Base-by-base conservation (phyloP, 2,797 vertebrate genomes). In the Cygnus olor region DNA sequence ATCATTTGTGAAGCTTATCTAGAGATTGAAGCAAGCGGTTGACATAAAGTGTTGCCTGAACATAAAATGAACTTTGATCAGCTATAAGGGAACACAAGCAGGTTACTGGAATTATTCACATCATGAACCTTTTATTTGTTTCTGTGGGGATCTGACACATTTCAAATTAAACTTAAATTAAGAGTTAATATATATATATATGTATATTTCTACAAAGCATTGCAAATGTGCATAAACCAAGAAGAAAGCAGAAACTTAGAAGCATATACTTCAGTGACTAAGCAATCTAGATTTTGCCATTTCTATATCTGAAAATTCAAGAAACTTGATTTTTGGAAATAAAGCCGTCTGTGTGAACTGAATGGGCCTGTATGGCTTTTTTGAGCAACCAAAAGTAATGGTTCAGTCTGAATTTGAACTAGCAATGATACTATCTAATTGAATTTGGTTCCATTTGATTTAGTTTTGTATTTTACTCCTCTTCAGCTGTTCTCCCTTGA, bases 11-110 rank as follows among this genome's bases (percentile, higher is more conserved):
- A 47, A 86, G 38, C 24, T 95, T 93, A 84, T 90, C 73, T 91
- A 63, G 34, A 25, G 27, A 66, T 13, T 76, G 28, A 86, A 88
- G 66, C 45, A 81, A 90, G 45, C 2, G 0, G 44, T 66, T 92
- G 49, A 92, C 88, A 56, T 32, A 30, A 80, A 80, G 32, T 16
- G 10, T 90, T 95, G 42, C 56, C 63, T 0, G 15, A 86, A 24
- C 42, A 88, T 63, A 91, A 84, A 76, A 69, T 56, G 54, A 69
- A 70, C 70, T 76, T 81, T 5, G 45, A 36, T 70, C 38, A 88
- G 47, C 32, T 91, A 34, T 54, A 10, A 79, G 63, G 19, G 22
- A 78, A 40, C 18, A 47, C 1, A 1, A 14, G 12, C 24, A 66
- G 65, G 32, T 88, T 69, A 61, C 18, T 66, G 51, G 27, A 38